Base-by-base conservation (phyloP, 2,797 vertebrate genomes). In the Takifugu rubripes region DNA sequence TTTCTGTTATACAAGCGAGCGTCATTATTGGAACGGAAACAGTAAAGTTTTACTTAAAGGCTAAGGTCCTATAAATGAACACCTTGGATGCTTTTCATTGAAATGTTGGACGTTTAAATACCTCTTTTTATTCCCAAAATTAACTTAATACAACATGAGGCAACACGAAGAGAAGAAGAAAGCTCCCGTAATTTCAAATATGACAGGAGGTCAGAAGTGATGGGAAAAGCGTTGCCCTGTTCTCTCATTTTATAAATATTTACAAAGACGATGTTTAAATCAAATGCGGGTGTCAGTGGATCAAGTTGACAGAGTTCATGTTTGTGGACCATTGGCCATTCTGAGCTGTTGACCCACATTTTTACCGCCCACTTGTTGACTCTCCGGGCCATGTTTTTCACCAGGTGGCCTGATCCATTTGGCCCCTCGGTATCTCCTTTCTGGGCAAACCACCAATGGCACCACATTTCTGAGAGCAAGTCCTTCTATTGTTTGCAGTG, bases 301-400 rank as follows among this genome's bases (percentile, higher is more conserved):
- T 50, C 2, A 16, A 78, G 75, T 77, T 87, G 70, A 85, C 71
- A 49, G 75, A 64, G 85, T 88, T 87, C 82, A 57, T 86, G 59
- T 87, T 88, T 88, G 74, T 65, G 49, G 71, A 81, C 67, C 56
- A 54, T 76, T 61, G 16, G 53, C 69, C 73, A 70, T 62, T 84
- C 66, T 72, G 80, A 82, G 87, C 70, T 43, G 16, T 69, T 90
- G 84, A 91, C 87, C 89, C 83, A 92, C 78, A 88, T 89, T 88
- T 89, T 77, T 74, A 62, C 65, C 83, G 61, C 81, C 81, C 84
- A 57, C 82, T 65, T 59, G 61, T 54, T 5, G 25, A 66, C 80
- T 78, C 72, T 62, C 52, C 69, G 76, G 75, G 76, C 72, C 80
- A 66, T 88, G 77, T 89, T 90, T 84, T 90, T 86, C 72, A 61